These are phyloP conservation scores for Sinella curviseta DNA, from an alignment of 1,140 invertebrate genomes.

Conservation along the genomic window DNA sequence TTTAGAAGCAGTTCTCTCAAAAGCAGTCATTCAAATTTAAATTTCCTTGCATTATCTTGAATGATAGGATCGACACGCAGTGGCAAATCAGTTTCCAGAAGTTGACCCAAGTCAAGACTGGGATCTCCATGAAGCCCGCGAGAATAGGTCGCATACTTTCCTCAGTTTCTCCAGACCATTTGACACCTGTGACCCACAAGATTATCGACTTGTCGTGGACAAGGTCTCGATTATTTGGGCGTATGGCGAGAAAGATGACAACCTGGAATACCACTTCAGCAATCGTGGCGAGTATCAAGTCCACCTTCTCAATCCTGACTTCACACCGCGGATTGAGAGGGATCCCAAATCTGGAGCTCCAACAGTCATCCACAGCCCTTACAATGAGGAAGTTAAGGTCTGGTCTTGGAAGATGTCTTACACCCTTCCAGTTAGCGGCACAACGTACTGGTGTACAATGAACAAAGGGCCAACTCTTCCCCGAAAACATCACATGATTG, in stretches of 20 bases:
- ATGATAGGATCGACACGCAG: slow-evolving; percentile 70
- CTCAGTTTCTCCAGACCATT: slow-evolving; percentile 66
- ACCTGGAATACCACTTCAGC: no score
- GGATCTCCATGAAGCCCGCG: slow-evolving; percentile 66
- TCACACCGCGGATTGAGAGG: not conserved
- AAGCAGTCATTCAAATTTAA: no score
- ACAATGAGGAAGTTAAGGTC: not conserved
- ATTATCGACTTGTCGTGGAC: not conserved
- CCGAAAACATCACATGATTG: slow-evolving; percentile 4
- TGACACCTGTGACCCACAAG: slow-evolving; percentile 61
- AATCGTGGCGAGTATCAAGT: no score
- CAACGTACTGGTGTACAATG: slow-evolving; percentile 21
- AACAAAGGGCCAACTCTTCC: not conserved
- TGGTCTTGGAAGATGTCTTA: not conserved
- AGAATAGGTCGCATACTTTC: slow-evolving; percentile 71
- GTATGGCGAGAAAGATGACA: not conserved
- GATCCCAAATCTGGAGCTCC: not conserved
- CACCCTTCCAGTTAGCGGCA: no score
- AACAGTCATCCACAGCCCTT: not conserved
- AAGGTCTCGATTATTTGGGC: not conserved
- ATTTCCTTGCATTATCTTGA: no score
- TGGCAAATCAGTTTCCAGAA: slow-evolving; percentile 62
- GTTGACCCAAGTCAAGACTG: slow-evolving; percentile 70
- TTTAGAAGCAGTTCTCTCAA: no score
- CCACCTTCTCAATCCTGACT: not conserved